Percentiles rank a stretch among this genome's conserved stretches.
Evolutionary conservation across 2,113 vertebrate species (phyloP).

Genomic region (Toxotes chatareus): DNA sequence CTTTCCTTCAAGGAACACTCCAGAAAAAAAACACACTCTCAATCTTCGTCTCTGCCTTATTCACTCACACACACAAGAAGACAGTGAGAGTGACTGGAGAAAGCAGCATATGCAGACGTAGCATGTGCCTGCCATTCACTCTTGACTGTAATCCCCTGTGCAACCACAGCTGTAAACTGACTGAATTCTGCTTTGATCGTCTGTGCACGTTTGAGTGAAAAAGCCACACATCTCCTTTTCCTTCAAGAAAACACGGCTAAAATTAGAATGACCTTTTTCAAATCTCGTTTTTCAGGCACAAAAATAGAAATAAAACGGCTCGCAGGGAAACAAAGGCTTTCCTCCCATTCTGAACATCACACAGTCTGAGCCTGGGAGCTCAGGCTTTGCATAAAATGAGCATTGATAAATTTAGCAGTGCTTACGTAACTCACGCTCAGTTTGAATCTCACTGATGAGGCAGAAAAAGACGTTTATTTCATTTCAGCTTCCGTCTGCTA

Average conservation of each 20-base stretch:
- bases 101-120: conserved; percentile 23
- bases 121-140: conserved; percentile 59
- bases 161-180: conserved; percentile 59
- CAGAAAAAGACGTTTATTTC: conserved; percentile 78
- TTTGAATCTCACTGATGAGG: conserved; percentile 85
- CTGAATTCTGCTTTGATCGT: conserved; percentile 66
- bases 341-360: conserved; percentile 66
- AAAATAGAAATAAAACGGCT: conserved; percentile 76
- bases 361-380: conserved; percentile 77
- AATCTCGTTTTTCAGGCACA: conserved; percentile 65
- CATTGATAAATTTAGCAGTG: conserved; percentile 85
- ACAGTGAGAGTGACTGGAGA: conserved; percentile 23
- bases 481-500: conserved; percentile 62
- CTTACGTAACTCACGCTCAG: conserved; percentile 82
- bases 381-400: conserved; percentile 84
- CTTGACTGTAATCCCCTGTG: conserved; percentile 56
- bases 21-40: conserved; percentile 54
- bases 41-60: conserved; percentile 27
- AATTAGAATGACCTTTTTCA: conserved; percentile 74
- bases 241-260: conserved; percentile 67
- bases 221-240: conserved; percentile 41
- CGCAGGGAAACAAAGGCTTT: conserved; percentile 75
- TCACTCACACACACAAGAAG: conserved; percentile 27
- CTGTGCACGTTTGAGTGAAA: conserved; percentile 40
- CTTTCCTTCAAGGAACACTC: conserved; percentile 27